Evolutionary conservation across 2,888 invertebrate species (phyloP).

Genomic region (Eupithecia vulgata): DNA sequence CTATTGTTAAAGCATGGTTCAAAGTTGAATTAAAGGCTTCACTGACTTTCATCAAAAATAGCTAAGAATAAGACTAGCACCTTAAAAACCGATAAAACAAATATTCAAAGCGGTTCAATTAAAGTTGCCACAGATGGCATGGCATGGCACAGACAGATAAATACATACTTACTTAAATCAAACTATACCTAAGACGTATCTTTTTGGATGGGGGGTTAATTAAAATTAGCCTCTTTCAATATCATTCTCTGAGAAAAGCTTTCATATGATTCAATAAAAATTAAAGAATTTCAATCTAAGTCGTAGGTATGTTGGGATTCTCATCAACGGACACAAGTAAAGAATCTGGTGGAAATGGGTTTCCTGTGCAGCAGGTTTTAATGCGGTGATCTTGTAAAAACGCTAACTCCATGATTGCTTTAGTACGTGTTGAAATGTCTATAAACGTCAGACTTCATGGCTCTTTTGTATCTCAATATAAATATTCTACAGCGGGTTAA

Average conservation of each 20-base stretch:
- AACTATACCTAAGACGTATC: no score
- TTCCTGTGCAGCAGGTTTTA: conserved; percentile 33
- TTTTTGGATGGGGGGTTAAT: no score
- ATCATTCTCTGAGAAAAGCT: background rate
- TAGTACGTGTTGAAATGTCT: conserved; percentile 24
- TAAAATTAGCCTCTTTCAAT: background rate
- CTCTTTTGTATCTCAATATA: background rate
- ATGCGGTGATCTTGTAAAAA: conserved; percentile 28
- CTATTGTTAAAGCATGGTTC: no score
- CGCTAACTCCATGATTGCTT: conserved; percentile 29
- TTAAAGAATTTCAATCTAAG: background rate
- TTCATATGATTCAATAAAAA: background rate
- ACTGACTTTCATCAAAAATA: no score
- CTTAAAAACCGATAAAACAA: background rate
- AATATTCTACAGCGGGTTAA: background rate
- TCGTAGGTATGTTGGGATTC: background rate
- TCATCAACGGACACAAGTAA: conserved; percentile 14
- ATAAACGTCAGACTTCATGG: background rate
- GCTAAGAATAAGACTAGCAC: no score
- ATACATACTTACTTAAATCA: no score
- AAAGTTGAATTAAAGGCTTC: no score
- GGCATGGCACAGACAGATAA: no score
- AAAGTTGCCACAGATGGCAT: no score
- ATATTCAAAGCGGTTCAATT: background rate
- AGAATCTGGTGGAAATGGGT: conserved; percentile 28